These are phyloP conservation scores for Dryadula phaetusa DNA, from an alignment of 2,888 invertebrate species.

Conservation along the genomic window DNA sequence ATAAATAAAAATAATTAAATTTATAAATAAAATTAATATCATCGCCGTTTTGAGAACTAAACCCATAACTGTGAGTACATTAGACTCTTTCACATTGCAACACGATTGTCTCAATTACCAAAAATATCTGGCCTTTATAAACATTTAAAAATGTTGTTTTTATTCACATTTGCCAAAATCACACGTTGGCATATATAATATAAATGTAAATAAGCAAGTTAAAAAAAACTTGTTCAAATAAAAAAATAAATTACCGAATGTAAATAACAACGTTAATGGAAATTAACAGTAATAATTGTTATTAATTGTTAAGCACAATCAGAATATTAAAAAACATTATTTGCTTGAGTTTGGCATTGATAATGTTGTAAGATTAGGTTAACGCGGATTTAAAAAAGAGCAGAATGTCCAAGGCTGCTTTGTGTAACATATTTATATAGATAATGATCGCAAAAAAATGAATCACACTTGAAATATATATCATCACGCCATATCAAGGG, in stretches of 20 bases:
- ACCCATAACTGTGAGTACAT: no score
- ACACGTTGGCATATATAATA: no score
- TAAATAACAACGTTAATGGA: neutral
- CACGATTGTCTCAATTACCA: neutral
- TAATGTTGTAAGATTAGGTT: conserved; percentile 6
- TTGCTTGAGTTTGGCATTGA: conserved; percentile 19
- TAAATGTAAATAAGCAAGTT: no score
- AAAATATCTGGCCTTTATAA: neutral
- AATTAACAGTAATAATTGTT: neutral
- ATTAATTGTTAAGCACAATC: neutral
- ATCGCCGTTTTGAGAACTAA: no score
- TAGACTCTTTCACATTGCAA: neutral
- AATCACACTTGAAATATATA: conserved; percentile 11
- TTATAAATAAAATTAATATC: no score
- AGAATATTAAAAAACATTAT: neutral
- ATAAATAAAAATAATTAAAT: no score
- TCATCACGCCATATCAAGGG: conserved; percentile 17
- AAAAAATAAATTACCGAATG: neutral
- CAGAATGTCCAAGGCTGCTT: conserved; percentile 12
- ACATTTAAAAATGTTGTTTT: neutral
- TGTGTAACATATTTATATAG: neutral
- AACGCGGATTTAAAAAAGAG: conserved; percentile 14
- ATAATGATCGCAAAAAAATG: conserved; percentile 21
- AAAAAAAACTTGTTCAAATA: no score
- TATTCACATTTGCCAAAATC: neutral